Evolutionary conservation across 2,797 vertebrate species (phyloP), one percentile per base, ranked within the genome.

Genomic region (Microctenopoma steveboyesi): DNA sequence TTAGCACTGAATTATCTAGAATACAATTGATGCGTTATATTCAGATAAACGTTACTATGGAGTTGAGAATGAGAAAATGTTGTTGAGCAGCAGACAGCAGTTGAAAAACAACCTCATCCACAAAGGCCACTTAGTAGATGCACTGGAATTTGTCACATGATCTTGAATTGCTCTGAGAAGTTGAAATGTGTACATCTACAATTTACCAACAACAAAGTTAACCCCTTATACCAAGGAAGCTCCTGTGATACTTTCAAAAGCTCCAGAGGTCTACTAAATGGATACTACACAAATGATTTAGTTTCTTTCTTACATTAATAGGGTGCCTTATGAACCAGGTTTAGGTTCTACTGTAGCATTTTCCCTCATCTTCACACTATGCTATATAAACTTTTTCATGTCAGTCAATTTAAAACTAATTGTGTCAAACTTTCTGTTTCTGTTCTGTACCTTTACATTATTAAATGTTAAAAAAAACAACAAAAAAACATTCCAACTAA

Each of bases 261-360:
- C 40, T 16, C 39, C n/a, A 47, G 40, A 37, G 16, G 14, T 18
- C 61, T 47, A 22, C 43, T 50, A 15, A 74, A 53, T 2, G 22
- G 7, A 53, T 15, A 30, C 14, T 27, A 11, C 10, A 56, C 15
- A 62, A n/a, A 45, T 13, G 60, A 33, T 46, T 7, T 15, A 10
- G 10, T 52, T 40, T 6, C 28, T 57, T 40, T 63, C 56, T 63
- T 56, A 46, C 22, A 69, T 66, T 45, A 64, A 69, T 59, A 74
- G 52, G 74, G 76, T 86, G 87, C 87, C 87, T 85, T 85, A 59
- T 74, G 69, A 48, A 82, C 69, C 72, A 49, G 46, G 72, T 77
- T 69, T 64, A 10, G 46, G 64, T 82, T 74, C 25, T 57, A 55
- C 72, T 61, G 47, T 56, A 60, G 58, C 14, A 74, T 65, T 72